Evolutionary conservation across 1,140 invertebrate species (phyloP).

Genomic region (Conopomorpha cramerella): DNA sequence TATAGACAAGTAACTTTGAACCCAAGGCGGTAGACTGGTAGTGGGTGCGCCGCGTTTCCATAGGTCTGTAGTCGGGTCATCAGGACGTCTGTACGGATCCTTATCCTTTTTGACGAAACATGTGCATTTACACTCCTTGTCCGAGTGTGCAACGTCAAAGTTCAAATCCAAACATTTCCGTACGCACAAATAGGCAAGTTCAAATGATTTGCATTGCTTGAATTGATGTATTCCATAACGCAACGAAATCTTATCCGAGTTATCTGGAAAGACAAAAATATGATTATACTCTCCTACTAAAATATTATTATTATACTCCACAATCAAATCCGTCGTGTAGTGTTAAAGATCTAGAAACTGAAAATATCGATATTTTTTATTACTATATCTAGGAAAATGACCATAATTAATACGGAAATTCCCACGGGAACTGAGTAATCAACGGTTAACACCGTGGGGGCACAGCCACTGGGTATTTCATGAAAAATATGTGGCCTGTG

Average conservation of each 20-base stretch:
- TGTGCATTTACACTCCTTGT: constrained; percentile 33
- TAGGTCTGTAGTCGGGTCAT: not conserved
- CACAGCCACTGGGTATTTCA: too few relatives aligned
- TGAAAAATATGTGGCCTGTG: too few relatives aligned
- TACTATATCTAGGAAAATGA: too few relatives aligned
- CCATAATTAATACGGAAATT: too few relatives aligned
- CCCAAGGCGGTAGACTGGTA: constrained; percentile 11
- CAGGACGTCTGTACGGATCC: constrained; percentile 9
- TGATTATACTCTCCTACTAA: constrained; percentile 3
- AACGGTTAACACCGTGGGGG: too few relatives aligned
- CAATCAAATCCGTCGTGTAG: too few relatives aligned
- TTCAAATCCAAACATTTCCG: constrained; percentile 27
- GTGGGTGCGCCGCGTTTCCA: constrained; percentile 3
- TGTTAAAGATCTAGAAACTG: too few relatives aligned
- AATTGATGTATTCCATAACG: constrained; percentile 38
- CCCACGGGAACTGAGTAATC: too few relatives aligned
- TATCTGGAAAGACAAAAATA: constrained; percentile 6
- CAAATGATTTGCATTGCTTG: constrained; percentile 20
- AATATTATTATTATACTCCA: too few relatives aligned
- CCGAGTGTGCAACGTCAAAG: constrained; percentile 26
- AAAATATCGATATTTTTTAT: too few relatives aligned
- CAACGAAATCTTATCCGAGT: constrained; percentile 9
- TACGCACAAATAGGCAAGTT: constrained; percentile 32
- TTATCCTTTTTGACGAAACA: constrained; percentile 24
- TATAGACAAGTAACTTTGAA: too few relatives aligned